A percentile compares a stretch with the other conserved stretches of the same genome.
phyloP scores from a whole-genome alignment of 2,797 vertebrate genomes.

The Cephalopachus bancanus region DNA sequence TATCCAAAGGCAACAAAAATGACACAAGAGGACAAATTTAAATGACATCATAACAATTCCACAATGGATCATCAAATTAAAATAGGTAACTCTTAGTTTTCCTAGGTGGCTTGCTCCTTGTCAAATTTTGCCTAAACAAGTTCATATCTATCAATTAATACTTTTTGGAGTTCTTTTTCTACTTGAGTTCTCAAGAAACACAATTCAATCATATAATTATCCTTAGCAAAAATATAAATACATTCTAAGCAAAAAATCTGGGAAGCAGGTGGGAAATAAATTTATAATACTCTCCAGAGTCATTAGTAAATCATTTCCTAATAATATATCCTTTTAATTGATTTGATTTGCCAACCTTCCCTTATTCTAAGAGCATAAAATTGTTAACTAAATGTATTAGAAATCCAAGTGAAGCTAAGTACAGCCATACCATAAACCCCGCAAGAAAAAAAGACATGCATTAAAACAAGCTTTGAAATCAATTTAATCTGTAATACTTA shows the following conservation, averaged over 20 bases:
- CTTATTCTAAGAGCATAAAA: background rate
- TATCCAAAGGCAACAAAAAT: background rate
- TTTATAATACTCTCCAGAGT: background rate
- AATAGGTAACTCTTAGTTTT: conserved; percentile 53
- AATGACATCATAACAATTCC: conserved; percentile 1
- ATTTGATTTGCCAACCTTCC: background rate
- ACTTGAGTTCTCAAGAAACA: background rate
- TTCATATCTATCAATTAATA: conserved; percentile 20
- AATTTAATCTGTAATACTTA: conserved; percentile 60
- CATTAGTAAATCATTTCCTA: conserved; percentile 37
- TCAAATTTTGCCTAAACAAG: conserved; percentile 27
- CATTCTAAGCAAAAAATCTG: background rate
- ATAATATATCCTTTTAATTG: background rate
- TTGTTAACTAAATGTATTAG: conserved; percentile 54
- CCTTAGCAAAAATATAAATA: conserved; percentile 31
- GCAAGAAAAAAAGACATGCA: background rate
- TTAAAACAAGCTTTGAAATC: conserved; percentile 70
- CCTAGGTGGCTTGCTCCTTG: background rate
- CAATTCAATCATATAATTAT: conserved; percentile 4
- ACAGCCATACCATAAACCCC: conserved; percentile 27
- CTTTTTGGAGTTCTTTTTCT: background rate
- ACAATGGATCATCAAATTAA: background rate
- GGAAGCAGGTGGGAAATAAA: background rate
- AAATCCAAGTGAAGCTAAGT: conserved; percentile 58
- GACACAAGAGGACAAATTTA: conserved; percentile 2